Conservation (phyloP, 2,797 vertebrate genomes). For the Sylvia borin region DNA sequence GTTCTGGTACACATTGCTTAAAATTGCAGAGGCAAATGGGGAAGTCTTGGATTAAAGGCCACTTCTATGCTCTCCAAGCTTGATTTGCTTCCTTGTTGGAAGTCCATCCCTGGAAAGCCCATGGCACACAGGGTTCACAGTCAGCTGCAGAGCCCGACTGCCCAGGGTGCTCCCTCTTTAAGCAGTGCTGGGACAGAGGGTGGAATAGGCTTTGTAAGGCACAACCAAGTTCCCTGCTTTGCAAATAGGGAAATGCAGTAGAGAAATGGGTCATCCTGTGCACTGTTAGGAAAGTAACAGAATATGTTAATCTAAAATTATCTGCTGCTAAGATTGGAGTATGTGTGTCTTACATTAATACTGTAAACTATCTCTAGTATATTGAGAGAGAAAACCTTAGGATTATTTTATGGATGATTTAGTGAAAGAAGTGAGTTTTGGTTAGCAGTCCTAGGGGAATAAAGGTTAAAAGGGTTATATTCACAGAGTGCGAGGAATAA, state of each 20-base stretch:
- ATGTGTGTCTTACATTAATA: accelerated
- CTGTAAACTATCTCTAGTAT: not conserved
- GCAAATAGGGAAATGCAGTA: not conserved
- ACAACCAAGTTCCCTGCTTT: not conserved
- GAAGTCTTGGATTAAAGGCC: not conserved
- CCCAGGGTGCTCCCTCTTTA: not conserved
- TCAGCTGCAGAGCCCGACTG: not conserved
- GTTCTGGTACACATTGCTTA: not conserved
- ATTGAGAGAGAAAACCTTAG: not conserved
- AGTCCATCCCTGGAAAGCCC: not conserved
- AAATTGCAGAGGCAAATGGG: not conserved
- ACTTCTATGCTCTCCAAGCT: not conserved
- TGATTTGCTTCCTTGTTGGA: not conserved
- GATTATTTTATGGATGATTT: not conserved
- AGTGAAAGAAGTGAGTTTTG: not conserved
- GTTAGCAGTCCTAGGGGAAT: not conserved
- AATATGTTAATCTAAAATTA: not conserved
- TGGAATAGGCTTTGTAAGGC: not conserved
- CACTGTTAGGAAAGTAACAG: not conserved
- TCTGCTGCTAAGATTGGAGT: not conserved
- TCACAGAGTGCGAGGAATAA: not conserved
- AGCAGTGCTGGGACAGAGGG: not conserved
- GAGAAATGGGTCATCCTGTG: not conserved
- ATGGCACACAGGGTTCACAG: not conserved
- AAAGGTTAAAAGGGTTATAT: not conserved